phyloP scores from a whole-genome alignment of 2,888 invertebrate species.

The Napeogenes sylphis region DNA sequence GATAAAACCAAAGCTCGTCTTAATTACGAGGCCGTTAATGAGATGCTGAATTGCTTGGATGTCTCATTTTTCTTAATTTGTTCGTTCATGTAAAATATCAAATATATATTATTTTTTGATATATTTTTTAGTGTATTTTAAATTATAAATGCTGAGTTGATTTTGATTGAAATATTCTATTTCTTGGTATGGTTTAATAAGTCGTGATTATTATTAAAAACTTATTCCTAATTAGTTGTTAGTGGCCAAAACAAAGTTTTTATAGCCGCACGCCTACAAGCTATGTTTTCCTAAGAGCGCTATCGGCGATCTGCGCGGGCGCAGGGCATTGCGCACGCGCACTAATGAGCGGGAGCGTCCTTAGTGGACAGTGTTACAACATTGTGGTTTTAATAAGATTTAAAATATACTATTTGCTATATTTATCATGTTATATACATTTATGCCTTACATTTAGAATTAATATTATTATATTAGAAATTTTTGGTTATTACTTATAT shows the following conservation, averaged over 20 bases:
- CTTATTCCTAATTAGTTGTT: constrained; percentile 28
- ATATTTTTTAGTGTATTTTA: not conserved
- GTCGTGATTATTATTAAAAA: constrained; percentile 8
- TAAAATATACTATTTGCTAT: not conserved
- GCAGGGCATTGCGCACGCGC: constrained; percentile 31
- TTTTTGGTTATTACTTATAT: too few relatives aligned
- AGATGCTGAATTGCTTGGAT: constrained; percentile 1
- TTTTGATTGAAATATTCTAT: not conserved
- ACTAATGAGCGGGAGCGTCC: constrained; percentile 41
- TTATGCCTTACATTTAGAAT: not conserved
- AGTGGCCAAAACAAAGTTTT: constrained; percentile 24
- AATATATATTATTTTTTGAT: not conserved
- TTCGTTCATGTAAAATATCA: not conserved
- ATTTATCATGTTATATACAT: not conserved
- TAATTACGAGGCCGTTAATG: constrained; percentile 21
- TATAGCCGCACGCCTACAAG: constrained; percentile 28
- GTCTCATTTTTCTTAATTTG: not conserved
- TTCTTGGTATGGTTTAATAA: constrained; percentile 9
- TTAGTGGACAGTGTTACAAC: constrained; percentile 28
- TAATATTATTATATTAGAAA: not conserved
- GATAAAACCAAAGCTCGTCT: constrained; percentile 39
- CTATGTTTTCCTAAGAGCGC: constrained; percentile 35
- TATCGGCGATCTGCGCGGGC: constrained; percentile 45
- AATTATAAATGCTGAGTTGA: not conserved
- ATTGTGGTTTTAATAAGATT: constrained; percentile 5